A percentile compares a stretch with the other conserved stretches of the same genome.
Conservation (phyloP, 2,797 vertebrate species). For the Enteromius viviparus region DNA sequence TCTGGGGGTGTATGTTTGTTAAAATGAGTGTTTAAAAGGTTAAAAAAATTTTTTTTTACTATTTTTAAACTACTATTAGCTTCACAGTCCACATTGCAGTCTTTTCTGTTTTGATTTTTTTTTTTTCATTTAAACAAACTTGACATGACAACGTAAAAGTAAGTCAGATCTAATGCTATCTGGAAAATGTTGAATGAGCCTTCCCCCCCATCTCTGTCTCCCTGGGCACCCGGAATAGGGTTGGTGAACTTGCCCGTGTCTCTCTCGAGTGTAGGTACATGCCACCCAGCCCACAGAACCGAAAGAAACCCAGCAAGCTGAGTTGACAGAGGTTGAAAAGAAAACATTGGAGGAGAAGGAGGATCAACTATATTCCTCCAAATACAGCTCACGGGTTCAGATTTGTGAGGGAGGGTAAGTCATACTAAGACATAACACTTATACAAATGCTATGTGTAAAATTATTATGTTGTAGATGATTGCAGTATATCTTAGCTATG, state of each 20-base stretch:
- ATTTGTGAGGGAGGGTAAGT: constrained; percentile 89
- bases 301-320: constrained; percentile 76
- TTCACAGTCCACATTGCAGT: background rate
- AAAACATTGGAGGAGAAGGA: constrained; percentile 70
- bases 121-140: too few species aligned
- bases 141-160: constrained; percentile 6
- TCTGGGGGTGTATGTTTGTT: constrained; percentile 16
- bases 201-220: constrained; percentile 71
- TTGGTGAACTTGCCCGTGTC: constrained; percentile 77
- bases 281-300: constrained; percentile 79
- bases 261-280: constrained; percentile 83
- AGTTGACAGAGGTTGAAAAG: constrained; percentile 73
- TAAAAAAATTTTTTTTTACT: background rate
- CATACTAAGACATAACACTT: constrained; percentile 5
- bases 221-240: constrained; percentile 74
- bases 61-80: background rate
- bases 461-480: background rate
- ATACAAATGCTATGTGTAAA: background rate
- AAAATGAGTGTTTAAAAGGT: background rate
- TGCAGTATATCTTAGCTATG: background rate
- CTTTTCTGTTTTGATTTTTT: background rate
- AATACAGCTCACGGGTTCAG: constrained; percentile 80
- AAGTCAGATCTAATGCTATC: constrained; percentile 38
- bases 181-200: constrained; percentile 69
- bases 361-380: constrained; percentile 74